Base-by-base conservation (phyloP, 2,888 invertebrate species). In the Rhorus exstirpatorius region DNA sequence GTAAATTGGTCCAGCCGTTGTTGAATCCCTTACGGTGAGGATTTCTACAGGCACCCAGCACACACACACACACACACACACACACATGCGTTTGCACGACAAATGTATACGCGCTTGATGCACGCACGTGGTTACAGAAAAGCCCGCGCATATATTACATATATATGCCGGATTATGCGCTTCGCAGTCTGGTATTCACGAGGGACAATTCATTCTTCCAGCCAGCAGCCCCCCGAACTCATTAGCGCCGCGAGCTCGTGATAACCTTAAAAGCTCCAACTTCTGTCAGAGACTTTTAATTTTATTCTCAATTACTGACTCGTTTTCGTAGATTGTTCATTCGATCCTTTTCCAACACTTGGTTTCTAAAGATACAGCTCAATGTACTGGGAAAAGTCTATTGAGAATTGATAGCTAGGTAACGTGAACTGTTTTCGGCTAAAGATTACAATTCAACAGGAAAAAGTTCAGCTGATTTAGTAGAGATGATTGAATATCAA, bases 1-100 rank as follows among this genome's bases (percentile, higher is more conserved):
- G 77, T 75, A 83, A 83, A 84, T 83, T 85, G 84, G 82, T 75
- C 81, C 85, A 83, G 82, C 82, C 83, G 85, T 83, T 55, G 65
- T 14, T 53, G 61, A 55, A 68, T 46, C 74, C 74, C 74, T 35
- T n/a, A 70, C 26, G 61, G 70, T 26, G 70, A 75, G 53, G 44
- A 76, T 67, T 74, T 74, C 63, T 41, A 35, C 31, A 21, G 65
- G 65, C 38, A 51, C 38, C 35, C 0, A 31, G 6, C 12, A n/a
- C 14, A 60, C 26, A 31, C 68, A 35, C 46, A 35, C 51, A 49
- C 53, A 60, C 24, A 17, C 19, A 10, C 1, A 65, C 3, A 19
- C 38, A 60, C 60, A 58, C 60, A 58, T 38, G 24, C 10, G 21
- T 35, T 35, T 38, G 35, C 31, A 19, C 53, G 53, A 10, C 10